Percentiles rank a stretch among this genome's conserved stretches.
Evolutionary conservation across 2,888 invertebrate genomes (phyloP).

Genomic region (Allacma fusca): DNA sequence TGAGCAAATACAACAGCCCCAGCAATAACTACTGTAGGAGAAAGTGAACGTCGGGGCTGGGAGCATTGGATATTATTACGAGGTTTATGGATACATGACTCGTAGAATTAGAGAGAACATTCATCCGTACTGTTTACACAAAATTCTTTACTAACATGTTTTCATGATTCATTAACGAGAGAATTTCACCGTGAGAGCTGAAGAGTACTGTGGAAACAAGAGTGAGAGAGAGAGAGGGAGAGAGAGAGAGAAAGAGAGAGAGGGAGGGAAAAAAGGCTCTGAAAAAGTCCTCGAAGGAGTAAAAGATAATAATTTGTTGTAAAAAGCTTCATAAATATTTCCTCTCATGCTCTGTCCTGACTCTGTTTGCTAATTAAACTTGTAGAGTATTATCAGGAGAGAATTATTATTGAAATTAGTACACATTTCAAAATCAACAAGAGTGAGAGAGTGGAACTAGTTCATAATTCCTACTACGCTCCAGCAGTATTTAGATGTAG

Average conservation of each 20-base stretch:
- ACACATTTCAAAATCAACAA: slow-evolving; percentile 12
- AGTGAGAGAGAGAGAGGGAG: neutral
- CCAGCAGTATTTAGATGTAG: no score
- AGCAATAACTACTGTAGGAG: neutral
- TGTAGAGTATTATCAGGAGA: slow-evolving; percentile 4
- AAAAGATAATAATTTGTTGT: neutral
- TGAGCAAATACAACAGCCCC: neutral
- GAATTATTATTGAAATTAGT: slow-evolving; percentile 2
- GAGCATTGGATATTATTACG: neutral
- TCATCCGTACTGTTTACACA: slow-evolving; percentile 16
- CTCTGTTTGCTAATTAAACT: neutral
- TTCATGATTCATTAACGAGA: slow-evolving; percentile 16
- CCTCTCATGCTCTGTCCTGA: neutral
- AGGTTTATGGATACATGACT: slow-evolving; percentile 2
- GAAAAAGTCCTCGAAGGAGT: neutral
- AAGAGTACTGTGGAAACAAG: neutral
- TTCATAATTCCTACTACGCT: neutral
- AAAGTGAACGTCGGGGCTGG: neutral
- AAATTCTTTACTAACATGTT: slow-evolving; percentile 8
- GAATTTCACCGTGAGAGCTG: slow-evolving; percentile 12
- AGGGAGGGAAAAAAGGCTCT: neutral
- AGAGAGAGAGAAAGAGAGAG: neutral
- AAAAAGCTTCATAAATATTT: slow-evolving; percentile 7
- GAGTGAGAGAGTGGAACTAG: neutral
- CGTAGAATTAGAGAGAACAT: neutral